These are phyloP conservation scores for Saccopteryx bilineata DNA, from an alignment of 2,113 vertebrate genomes.

Conservation along the genomic window DNA sequence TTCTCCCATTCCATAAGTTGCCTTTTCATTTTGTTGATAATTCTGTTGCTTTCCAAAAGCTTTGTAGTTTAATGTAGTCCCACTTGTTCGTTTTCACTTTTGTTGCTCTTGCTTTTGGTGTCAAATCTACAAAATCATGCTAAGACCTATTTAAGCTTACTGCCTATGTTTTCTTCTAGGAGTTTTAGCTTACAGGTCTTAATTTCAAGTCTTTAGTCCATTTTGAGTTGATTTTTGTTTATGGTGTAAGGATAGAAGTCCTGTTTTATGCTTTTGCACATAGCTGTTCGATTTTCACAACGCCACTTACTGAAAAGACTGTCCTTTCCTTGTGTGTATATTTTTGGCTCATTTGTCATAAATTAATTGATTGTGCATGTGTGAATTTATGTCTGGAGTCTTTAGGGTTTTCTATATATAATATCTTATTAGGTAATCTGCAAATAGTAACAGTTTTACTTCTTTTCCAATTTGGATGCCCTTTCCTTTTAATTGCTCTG, in stretches of 20 bases:
- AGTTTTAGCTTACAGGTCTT: background rate
- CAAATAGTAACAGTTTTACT: background rate
- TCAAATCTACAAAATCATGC: background rate
- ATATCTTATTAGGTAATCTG: background rate
- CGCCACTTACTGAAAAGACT: background rate
- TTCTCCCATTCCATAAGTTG: background rate
- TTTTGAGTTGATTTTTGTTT: background rate
- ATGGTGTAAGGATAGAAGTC: background rate
- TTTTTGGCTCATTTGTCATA: background rate
- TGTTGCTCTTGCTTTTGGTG: background rate
- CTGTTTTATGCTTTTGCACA: background rate
- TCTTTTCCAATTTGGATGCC: background rate
- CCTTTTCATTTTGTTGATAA: constrained; percentile 1
- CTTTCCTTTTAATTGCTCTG: background rate
- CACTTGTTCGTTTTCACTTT: background rate
- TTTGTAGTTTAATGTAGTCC: background rate
- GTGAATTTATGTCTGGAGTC: background rate
- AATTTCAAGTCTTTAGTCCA: background rate
- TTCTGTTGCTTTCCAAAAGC: background rate
- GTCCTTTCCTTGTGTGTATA: background rate
- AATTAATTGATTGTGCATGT: background rate
- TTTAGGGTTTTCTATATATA: background rate
- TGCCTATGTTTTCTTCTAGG: background rate
- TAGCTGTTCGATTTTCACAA: background rate
- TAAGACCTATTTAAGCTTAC: background rate